Evolutionary conservation across 1,140 invertebrate genomes (phyloP).

Genomic region (Steinernema khuongi): DNA sequence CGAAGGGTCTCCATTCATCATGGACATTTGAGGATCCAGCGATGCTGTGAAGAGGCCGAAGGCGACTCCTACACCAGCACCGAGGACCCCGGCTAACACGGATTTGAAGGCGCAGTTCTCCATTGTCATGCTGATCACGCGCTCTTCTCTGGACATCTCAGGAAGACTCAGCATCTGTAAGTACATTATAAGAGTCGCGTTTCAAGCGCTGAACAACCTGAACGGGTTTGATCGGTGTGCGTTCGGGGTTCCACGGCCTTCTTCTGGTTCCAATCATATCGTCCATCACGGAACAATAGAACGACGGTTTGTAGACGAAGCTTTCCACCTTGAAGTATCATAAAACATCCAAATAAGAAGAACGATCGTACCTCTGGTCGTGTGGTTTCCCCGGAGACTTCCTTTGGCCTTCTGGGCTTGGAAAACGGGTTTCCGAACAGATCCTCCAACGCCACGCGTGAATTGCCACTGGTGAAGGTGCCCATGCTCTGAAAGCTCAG

Average conservation of each 20-base stretch:
- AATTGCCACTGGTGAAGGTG: no score
- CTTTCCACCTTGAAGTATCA: slow-evolving; percentile 11
- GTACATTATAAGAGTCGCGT: slow-evolving; percentile 17
- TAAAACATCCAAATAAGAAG: slow-evolving; percentile 18
- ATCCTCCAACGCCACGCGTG: slow-evolving; percentile 35
- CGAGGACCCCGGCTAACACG: slow-evolving; percentile 60
- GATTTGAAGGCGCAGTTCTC: slow-evolving; percentile 55
- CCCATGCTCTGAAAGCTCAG: no score
- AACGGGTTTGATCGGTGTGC: slow-evolving; percentile 31
- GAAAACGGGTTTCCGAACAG: slow-evolving; percentile 52
- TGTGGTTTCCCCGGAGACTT: slow-evolving; percentile 14
- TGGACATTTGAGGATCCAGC: slow-evolving; percentile 78
- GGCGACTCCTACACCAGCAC: slow-evolving; percentile 83
- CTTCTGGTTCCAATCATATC: slow-evolving; percentile 52
- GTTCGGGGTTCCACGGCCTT: slow-evolving; percentile 45
- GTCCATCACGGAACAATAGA: slow-evolving; percentile 45
- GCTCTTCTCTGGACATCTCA: slow-evolving; percentile 49
- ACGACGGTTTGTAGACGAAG: slow-evolving; percentile 51
- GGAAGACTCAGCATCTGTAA: slow-evolving; percentile 43
- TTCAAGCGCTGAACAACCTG: slow-evolving; percentile 28
- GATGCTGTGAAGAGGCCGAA: slow-evolving; percentile 91
- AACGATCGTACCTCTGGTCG: no score
- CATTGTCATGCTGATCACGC: slow-evolving; percentile 41
- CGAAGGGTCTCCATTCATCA: slow-evolving; percentile 66
- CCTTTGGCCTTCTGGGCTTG: slow-evolving; percentile 25